These are phyloP conservation scores for Noctua comes DNA, from an alignment of 2,888 invertebrate genomes.

Conservation along the genomic window DNA sequence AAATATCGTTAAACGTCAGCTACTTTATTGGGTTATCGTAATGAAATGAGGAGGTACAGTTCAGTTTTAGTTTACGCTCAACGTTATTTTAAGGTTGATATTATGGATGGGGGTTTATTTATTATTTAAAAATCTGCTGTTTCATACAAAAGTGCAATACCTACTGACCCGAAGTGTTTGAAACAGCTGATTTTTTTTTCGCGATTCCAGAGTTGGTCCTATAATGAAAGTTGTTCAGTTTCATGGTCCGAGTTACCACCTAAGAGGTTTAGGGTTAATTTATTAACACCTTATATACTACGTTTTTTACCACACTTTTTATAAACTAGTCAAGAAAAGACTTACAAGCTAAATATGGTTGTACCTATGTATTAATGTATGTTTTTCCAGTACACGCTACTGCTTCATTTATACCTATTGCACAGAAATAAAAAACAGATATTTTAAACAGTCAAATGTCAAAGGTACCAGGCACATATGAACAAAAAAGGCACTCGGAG, in stretches of 20 bases:
- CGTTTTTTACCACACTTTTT: neutral
- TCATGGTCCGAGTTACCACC: too few relatives aligned
- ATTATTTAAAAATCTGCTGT: too few relatives aligned
- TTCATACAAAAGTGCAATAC: too few relatives aligned
- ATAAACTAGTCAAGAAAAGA: neutral
- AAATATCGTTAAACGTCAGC: conserved; percentile 13
- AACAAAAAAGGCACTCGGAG: conserved; percentile 31
- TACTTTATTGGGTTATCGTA: neutral
- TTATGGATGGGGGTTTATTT: neutral
- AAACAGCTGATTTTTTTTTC: too few relatives aligned
- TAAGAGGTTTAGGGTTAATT: too few relatives aligned
- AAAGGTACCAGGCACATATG: conserved; percentile 23
- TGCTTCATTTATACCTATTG: neutral
- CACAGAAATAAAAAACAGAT: conserved; percentile 1
- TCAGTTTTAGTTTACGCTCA: neutral
- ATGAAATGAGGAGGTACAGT: neutral
- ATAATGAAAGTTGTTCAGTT: too few relatives aligned
- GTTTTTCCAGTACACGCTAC: neutral
- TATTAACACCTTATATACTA: neutral
- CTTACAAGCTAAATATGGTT: neutral
- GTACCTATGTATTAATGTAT: neutral
- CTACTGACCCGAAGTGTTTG: too few relatives aligned
- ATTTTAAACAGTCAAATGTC: conserved; percentile 31
- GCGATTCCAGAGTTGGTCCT: too few relatives aligned
- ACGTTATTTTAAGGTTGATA: neutral